Evolutionary conservation across 2,888 invertebrate genomes (phyloP), one percentile per base, ranked within the genome.

Genomic region (Diabrotica balteata): DNA sequence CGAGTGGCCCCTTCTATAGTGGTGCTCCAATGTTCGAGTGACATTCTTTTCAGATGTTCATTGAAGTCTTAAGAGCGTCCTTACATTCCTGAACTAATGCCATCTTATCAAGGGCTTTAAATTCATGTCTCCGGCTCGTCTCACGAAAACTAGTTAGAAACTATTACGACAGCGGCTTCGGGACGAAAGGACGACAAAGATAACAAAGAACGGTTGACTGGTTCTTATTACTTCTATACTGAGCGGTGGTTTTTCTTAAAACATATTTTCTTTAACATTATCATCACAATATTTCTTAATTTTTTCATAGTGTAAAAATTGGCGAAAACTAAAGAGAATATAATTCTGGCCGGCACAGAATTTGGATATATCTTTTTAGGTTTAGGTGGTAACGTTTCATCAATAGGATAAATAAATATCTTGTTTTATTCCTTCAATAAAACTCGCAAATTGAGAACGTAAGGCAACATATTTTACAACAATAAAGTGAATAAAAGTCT

Each of bases 21-120:
- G 11, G 55, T 44, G 17, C 55, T 45, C 17, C 17, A 42, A 44
- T 55, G 43, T 17, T 55, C 55, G 11, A 55, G 55, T 55, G 55
- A 55, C 55, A 55, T 55, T 55, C 55, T 55, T 55, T 55, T 55
- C 17, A 44, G 43, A 55, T 44, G 55, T 54, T 54, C 52, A 32
- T 52, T 44, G 54, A 54, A 54, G 54, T 55, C 17, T 55, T 45
- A 55, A 55, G 55, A 45, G 55, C 43, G 11, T 43, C 55, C 55
- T 55, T 45, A 55, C 55, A 55, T 55, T 55, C 55, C 45, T 55
- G 55, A 55, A 55, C 55, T 17, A 55, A 44, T 55, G 44, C 55
- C 44, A 45, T 55, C 55, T 55, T 55, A 55, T 55, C 55, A 43
- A 44, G 44, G 55, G 55, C 44, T 44, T 55, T 55, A 55, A 55